Evolutionary conservation across 2,888 invertebrate genomes (phyloP).

Genomic region (Timandra comae): DNA sequence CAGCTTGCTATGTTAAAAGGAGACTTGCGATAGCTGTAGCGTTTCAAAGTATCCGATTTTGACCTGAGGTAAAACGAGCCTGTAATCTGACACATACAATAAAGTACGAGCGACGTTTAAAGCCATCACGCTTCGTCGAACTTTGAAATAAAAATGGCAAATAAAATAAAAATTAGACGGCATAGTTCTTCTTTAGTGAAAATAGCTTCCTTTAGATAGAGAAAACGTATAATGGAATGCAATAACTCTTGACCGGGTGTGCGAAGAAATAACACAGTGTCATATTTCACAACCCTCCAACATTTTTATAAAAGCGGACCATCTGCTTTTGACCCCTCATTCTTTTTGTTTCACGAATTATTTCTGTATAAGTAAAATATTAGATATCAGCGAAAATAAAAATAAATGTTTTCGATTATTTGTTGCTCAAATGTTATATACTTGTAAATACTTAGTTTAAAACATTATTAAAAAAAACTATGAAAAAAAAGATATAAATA

Average conservation of each 20-base stretch:
- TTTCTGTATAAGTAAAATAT: conserved; percentile 68
- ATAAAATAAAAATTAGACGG: conserved; percentile 67
- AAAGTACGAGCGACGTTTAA: conserved; percentile 8
- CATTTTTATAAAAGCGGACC: conserved; percentile 77
- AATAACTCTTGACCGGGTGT: conserved; percentile 77
- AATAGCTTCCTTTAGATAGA: conserved; percentile 76
- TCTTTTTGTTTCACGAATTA: conserved; percentile 74
- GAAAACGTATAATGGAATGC: conserved; percentile 76
- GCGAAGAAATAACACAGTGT: conserved; percentile 77
- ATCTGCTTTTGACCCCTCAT: conserved; percentile 77
- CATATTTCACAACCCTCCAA: conserved; percentile 77
- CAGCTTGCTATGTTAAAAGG: conserved; percentile 58
- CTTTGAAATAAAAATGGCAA: conserved; percentile 50
- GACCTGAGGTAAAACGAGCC: conserved; percentile 6
- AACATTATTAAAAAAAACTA: too few relatives aligned
- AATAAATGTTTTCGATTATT: conserved; percentile 41
- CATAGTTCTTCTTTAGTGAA: conserved; percentile 71
- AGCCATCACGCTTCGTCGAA: neutral
- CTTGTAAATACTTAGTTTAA: too few relatives aligned
- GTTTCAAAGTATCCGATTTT: conserved; percentile 36
- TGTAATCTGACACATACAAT: conserved; percentile 1
- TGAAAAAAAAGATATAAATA: too few relatives aligned
- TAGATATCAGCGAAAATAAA: conserved; percentile 43
- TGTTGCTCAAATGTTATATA: too few relatives aligned
- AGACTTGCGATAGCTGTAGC: conserved; percentile 36